These are phyloP conservation scores for Chelonus insularis DNA, from an alignment of 1,140 invertebrate species.

Conservation along the genomic window DNA sequence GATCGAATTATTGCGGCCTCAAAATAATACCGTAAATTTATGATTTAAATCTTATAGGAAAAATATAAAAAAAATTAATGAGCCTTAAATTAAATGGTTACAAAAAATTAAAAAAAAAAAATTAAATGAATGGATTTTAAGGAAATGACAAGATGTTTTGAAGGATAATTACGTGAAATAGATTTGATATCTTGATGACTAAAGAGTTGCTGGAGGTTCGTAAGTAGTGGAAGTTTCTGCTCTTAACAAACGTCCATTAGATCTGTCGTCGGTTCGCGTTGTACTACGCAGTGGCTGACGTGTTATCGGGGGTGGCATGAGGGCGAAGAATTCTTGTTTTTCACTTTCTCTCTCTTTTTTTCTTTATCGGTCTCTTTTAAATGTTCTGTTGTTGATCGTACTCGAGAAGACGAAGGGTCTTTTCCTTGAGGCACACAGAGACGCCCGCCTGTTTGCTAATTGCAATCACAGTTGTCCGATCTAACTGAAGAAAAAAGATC, in stretches of 20 bases:
- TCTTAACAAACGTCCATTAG: constrained; percentile 50
- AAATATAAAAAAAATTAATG: background rate
- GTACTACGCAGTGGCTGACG: constrained; percentile 28
- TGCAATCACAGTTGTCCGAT: constrained; percentile 43
- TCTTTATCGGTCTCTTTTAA: background rate
- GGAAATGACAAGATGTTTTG: constrained; percentile 1
- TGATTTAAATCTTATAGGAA: no score
- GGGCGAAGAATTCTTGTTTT: constrained; percentile 22
- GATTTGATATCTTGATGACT: constrained; percentile 45
- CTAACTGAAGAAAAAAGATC: constrained; percentile 12
- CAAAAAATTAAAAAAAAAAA: background rate
- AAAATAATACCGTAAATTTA: constrained; percentile 14
- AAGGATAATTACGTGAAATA: constrained; percentile 44
- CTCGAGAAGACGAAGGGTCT: background rate
- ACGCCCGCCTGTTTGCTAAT: constrained; percentile 46
- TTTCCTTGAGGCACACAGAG: constrained; percentile 26
- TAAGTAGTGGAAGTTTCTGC: constrained; percentile 25
- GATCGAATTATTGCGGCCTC: background rate
- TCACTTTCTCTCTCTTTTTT: background rate
- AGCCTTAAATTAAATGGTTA: background rate
- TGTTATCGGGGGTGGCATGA: constrained; percentile 41
- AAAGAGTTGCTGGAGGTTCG: constrained; percentile 16
- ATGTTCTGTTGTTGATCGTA: background rate
- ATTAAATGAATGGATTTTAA: background rate
- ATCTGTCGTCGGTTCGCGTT: constrained; percentile 28